Evolutionary conservation across 2,113 vertebrate species (phyloP), one percentile per base, ranked within the genome.

Genomic region (Perccottus glenii): DNA sequence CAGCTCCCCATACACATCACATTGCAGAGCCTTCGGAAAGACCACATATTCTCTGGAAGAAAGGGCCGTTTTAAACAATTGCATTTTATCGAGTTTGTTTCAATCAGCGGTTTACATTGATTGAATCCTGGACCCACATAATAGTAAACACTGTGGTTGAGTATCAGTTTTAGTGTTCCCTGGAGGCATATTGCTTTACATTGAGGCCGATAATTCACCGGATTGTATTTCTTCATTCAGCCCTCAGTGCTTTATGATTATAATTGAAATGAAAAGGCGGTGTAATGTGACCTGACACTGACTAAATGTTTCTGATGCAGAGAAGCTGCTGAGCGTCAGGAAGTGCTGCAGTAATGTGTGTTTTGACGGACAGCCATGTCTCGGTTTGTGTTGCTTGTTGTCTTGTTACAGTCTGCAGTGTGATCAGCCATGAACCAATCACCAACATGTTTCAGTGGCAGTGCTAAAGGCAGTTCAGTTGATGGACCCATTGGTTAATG

Each of bases 251-350:
- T 60, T 64, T 44, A 75, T 58, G 64, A 63, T 40, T 55, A 40
- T 78, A 70, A 82, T 64, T 68, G 76, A 27, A 73, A 68, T 80
- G 78, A 80, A 81, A 80, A 78, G 73, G 50, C 65, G 65, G 55
- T 44, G 68, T 60, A 57, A 78, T 68, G 55, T 75, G 73, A 78
- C 63, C 57, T 56, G 73, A 78, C 73, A 47, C 19, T 85, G 80
- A 77, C 60, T 52, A 75, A 81, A 77, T 58, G 62, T 57, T 67
- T 77, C 42, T 70, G 76, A 85, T 42, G 11, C 64, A 19, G 61
- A 62, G 56, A 77, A 65, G 67, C 70, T 82, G 85, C 77, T 16
- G 10, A 69, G 38, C 55, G 1, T 5, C 38, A 63, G 48, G 52
- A 58, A 66, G 70, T 44, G 51, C 43, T 32, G 44, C 5, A 53